Conservation (phyloP, 2,113 vertebrate species). For the Paralichthys olivaceus region DNA sequence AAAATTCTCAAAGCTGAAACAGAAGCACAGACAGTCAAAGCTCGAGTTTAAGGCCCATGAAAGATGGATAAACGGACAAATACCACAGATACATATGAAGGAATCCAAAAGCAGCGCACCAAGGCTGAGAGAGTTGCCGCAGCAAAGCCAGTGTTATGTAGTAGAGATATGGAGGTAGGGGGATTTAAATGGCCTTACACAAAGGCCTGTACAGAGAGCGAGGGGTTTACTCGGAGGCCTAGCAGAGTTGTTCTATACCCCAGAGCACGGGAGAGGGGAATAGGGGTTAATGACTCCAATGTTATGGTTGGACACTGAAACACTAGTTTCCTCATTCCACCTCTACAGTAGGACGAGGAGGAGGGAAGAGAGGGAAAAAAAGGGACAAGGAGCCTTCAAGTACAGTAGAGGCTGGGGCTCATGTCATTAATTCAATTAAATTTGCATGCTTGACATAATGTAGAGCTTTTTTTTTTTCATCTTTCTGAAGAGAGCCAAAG, state of each 20-base stretch:
- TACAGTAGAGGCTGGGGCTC: conserved; percentile 84
- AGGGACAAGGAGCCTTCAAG: conserved; percentile 82
- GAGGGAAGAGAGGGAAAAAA: conserved; percentile 15
- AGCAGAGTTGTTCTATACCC: conserved; percentile 64
- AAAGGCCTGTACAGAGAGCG: conserved; percentile 58
- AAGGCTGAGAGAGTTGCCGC: conserved; percentile 44
- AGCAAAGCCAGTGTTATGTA: conserved; percentile 58
- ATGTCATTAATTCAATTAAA: conserved; percentile 93
- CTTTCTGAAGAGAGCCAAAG: conserved; percentile 80
- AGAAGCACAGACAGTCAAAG: conserved; percentile 38
- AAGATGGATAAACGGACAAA: conserved; percentile 76
- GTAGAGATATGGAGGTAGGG: conserved; percentile 55
- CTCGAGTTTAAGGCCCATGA: conserved; percentile 59
- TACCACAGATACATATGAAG: conserved; percentile 59
- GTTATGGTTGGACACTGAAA: conserved; percentile 76
- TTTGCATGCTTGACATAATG: conserved; percentile 88
- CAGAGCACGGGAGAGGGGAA: conserved; percentile 69
- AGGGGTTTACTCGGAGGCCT: conserved; percentile 69
- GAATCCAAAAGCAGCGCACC: conserved; percentile 45
- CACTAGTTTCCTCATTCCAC: conserved; percentile 81
- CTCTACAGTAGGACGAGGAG: conserved; percentile 48
- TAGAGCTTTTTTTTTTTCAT: conserved; percentile 72
- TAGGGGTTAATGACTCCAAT: conserved; percentile 71
- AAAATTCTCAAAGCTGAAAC: conserved; percentile 39
- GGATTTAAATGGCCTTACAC: conserved; percentile 74